Conservation (phyloP, 2,113 vertebrate genomes). For the Anarrhichthys ocellatus region DNA sequence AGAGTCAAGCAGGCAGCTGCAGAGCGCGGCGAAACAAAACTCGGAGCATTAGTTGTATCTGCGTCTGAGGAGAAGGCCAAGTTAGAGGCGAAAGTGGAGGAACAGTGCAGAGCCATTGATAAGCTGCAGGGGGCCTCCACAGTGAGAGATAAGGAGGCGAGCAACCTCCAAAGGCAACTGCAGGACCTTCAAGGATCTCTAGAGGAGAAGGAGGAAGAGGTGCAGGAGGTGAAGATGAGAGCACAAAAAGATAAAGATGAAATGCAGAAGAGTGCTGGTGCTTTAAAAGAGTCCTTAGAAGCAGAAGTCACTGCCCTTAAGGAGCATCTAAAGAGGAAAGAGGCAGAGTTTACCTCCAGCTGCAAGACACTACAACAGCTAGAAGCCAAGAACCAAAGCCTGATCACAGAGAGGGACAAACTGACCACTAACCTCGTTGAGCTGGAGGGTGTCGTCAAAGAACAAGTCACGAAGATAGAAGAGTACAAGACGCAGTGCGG, state of each 20-base stretch:
- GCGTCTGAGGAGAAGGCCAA: conserved; percentile 78
- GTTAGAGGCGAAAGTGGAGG: conserved; percentile 75
- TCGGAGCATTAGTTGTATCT: conserved; percentile 61
- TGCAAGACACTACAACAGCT: conserved; percentile 79
- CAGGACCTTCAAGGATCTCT: conserved; percentile 80
- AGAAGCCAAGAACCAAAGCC: conserved; percentile 82
- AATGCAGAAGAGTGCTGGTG: conserved; percentile 69
- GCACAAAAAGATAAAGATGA: conserved; percentile 79
- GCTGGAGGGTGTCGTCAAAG: conserved; percentile 77
- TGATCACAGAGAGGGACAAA: conserved; percentile 81
- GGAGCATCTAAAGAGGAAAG: conserved; percentile 81
- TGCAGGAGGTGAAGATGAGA: conserved; percentile 65
- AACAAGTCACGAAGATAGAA: conserved; percentile 71
- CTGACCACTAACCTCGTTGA: conserved; percentile 75
- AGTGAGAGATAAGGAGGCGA: conserved; percentile 81
- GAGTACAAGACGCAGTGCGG: conserved; percentile 65
- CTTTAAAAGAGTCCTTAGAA: conserved; percentile 80
- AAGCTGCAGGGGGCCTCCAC: conserved; percentile 80
- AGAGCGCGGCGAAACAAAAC: conserved; percentile 80
- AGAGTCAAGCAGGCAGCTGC: conserved; percentile 79
- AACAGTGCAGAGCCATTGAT: conserved; percentile 71
- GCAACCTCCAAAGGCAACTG: conserved; percentile 85
- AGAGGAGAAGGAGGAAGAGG: conserved; percentile 78
- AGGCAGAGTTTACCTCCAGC: conserved; percentile 81
- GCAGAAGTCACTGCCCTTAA: conserved; percentile 74